Conservation (phyloP, 2,113 vertebrate genomes). For the Oxyura jamaicensis region DNA sequence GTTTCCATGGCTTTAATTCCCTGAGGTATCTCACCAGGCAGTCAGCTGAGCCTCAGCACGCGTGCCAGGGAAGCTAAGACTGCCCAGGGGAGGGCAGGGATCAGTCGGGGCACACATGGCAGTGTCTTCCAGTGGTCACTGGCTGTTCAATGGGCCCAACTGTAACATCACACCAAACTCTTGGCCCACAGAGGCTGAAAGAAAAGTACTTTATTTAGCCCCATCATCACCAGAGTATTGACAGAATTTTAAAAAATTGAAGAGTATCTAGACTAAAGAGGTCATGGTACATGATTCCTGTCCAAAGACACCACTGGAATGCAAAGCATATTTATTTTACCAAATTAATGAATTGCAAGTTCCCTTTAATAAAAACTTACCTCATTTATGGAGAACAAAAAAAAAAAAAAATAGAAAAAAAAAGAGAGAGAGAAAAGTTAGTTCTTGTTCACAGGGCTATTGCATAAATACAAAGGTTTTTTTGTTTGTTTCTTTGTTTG, state of each 20-base stretch:
- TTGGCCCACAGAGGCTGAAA: background rate
- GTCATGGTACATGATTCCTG: background rate
- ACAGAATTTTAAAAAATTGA: background rate
- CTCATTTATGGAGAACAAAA: background rate
- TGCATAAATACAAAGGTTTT: background rate
- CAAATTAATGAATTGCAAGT: background rate
- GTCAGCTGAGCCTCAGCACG: background rate
- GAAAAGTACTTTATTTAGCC: background rate
- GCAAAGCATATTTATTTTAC: background rate
- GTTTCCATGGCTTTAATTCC: background rate
- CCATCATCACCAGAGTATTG: background rate
- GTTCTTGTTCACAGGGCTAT: background rate
- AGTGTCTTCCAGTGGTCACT: background rate
- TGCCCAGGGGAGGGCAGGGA: background rate
- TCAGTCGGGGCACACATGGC: background rate
- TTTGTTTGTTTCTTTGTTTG: background rate
- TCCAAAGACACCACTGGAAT: background rate
- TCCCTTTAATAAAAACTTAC: background rate
- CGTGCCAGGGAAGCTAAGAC: background rate
- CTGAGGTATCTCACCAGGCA: background rate
- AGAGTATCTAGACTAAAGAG: accelerated
- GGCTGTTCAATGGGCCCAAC: background rate
- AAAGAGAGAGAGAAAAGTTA: background rate
- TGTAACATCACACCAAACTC: background rate
- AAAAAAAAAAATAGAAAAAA: background rate